Base-by-base conservation (phyloP, 2,888 invertebrate species). In the Tetragonisca angustula region DNA sequence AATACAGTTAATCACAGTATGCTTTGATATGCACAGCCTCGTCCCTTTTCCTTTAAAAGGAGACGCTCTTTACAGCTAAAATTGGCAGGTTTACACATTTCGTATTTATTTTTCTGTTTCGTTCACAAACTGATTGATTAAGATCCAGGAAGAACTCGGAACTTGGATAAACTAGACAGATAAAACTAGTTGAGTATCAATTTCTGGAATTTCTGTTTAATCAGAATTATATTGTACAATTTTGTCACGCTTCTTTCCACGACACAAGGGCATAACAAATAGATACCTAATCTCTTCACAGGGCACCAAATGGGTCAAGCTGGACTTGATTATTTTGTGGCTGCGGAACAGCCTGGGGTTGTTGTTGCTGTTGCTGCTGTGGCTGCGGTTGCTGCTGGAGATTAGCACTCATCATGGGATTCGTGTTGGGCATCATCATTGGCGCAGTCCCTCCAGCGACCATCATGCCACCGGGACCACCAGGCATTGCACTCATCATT, bases 241-340 rank as follows among this genome's bases (percentile, higher is more conserved):
- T 52, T 52, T 27, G n/a, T 64, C 50, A 64, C 17, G n/a, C 4
- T 50, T 56, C 36, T 19, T 4, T 78, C 24, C 5, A 32, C 13
- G 32, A n/a, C 54, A 56, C 27, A 75, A 21, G 32, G 76, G 52
- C 27, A 67, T 50, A 78, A 19, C 56, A 62, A 27, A 74, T 75
- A 81, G 73, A 82, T 93, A 93, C 93, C 91, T 93, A 92, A 90
- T 90, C 90, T 87, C 87, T 92, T 94, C 92, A 94, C 90, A 94
- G 92, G 90, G 95, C 95, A 91, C 95, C 95, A 92, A 95, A 95
- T 84, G 95, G 95, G 94, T 95, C 95, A 86, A 95, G 93, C 90
- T 95, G 95, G 85, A 95, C 94, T 80, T 91, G 92, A 91, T 95
- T 95, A 93, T 94, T 92, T 89, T 92, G 92, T 74, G 93, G 90